Conservation (phyloP, 2,113 vertebrate species). For the Arothron firmamentum region DNA sequence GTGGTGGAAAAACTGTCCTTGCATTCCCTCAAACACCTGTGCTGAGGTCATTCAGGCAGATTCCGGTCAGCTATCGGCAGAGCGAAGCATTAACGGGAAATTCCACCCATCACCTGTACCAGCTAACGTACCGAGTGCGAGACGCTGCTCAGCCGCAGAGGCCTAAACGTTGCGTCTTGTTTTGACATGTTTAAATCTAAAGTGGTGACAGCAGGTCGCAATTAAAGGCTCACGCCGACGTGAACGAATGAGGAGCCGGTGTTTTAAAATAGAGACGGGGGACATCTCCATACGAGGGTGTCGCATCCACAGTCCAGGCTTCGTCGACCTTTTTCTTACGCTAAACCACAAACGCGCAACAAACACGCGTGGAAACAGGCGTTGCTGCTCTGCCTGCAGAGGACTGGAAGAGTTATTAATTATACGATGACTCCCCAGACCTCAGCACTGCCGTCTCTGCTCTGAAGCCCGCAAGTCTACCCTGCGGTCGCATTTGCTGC, state of each 20-base stretch:
- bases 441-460: neutral
- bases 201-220: constrained; percentile 24
- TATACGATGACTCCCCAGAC: constrained; percentile 10
- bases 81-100: no score
- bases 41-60: constrained; percentile 32
- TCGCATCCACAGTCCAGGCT: no score
- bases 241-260: constrained; percentile 7
- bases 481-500: neutral
- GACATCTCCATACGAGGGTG: constrained; percentile 11
- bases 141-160: no score
- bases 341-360: no score
- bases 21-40: constrained; percentile 40
- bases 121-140: no score
- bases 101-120: no score
- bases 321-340: no score
- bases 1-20: constrained; percentile 9
- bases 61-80: constrained; percentile 12
- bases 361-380: no score
- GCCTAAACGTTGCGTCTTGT: constrained; percentile 19
- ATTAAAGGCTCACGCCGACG: constrained; percentile 6
- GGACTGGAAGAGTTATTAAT: neutral
- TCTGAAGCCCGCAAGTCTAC: neutral
- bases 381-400: no score
- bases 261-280: constrained; percentile 6
- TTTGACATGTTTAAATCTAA: constrained; percentile 31